Percentiles rank a stretch among this genome's conserved stretches.
Evolutionary conservation across 2,797 vertebrate species (phyloP).

Genomic region (Sternarchorhynchus goeldii): DNA sequence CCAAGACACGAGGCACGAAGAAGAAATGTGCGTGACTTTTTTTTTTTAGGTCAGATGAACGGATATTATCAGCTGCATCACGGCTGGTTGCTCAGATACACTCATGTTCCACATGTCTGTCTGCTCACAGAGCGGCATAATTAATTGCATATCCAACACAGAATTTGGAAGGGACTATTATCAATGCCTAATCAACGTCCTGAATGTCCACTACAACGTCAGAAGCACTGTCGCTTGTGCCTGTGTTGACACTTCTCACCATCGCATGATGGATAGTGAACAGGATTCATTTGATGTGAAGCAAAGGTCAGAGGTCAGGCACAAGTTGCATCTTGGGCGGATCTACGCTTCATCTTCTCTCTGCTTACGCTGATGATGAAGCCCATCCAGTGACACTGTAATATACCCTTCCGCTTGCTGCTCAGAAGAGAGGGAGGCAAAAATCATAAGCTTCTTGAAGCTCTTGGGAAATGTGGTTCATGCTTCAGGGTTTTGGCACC

Average conservation of each 20-base stretch:
- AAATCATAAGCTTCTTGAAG: too few relatives aligned
- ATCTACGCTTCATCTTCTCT: too few relatives aligned
- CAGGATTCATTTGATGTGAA: not conserved
- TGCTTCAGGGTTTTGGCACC: too few relatives aligned
- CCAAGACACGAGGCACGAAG: too few relatives aligned
- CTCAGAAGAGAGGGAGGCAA: too few relatives aligned
- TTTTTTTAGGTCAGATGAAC: not conserved
- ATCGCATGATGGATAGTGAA: not conserved
- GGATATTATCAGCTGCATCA: not conserved
- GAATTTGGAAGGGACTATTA: not conserved
- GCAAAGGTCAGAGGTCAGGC: not conserved
- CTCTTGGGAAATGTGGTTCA: too few relatives aligned
- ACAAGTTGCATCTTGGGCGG: not conserved
- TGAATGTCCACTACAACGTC: not conserved
- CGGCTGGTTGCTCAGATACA: conserved; percentile 9
- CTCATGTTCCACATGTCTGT: not conserved
- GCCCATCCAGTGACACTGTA: too few relatives aligned
- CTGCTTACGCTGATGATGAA: too few relatives aligned
- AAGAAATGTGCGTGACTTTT: not conserved
- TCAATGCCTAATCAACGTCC: not conserved
- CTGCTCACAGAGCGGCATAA: not conserved
- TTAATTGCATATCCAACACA: not conserved
- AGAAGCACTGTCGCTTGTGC: not conserved
- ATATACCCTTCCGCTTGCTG: too few relatives aligned
- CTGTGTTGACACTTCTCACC: not conserved